A percentile compares a stretch with the other conserved stretches of the same genome.
phyloP scores from a whole-genome alignment of 2,113 vertebrate species.

The Castor canadensis region DNA sequence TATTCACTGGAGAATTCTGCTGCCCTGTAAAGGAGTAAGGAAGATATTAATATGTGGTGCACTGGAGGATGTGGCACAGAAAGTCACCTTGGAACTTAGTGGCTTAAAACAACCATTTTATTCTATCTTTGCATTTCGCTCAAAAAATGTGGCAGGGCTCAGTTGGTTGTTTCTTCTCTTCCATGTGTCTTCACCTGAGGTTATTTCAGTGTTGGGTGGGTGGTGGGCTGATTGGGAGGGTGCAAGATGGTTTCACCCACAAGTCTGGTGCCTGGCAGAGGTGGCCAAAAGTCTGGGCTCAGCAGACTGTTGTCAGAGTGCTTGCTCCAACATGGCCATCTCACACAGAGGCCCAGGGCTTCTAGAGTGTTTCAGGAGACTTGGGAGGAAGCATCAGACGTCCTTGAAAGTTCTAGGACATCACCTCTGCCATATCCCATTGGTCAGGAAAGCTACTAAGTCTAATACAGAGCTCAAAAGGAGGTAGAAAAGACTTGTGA shows the following conservation, averaged over 20 bases:
- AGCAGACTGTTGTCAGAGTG: not conserved
- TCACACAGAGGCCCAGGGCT: not conserved
- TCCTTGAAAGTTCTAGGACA: not conserved
- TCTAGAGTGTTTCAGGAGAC: not conserved
- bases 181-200: not conserved
- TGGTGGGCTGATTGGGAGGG: too few relatives aligned
- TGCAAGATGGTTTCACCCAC: not conserved
- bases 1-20: not conserved
- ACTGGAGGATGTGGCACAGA: not conserved
- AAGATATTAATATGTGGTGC: not conserved
- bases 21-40: not conserved
- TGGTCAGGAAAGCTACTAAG: not conserved
- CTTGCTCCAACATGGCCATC: not conserved
- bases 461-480: not conserved
- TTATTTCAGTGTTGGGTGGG: not conserved
- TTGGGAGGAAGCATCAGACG: not conserved
- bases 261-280: not conserved
- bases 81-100: not conserved
- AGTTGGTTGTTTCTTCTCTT: not conserved
- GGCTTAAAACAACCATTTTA: not conserved
- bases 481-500: not conserved
- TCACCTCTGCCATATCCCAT: not conserved
- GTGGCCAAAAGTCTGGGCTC: not conserved
- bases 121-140: not conserved
- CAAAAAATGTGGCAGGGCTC: not conserved